A percentile compares a stretch with the other conserved stretches of the same genome.
Conservation (phyloP, 2,797 vertebrate species). For the Parambassis ranga region DNA sequence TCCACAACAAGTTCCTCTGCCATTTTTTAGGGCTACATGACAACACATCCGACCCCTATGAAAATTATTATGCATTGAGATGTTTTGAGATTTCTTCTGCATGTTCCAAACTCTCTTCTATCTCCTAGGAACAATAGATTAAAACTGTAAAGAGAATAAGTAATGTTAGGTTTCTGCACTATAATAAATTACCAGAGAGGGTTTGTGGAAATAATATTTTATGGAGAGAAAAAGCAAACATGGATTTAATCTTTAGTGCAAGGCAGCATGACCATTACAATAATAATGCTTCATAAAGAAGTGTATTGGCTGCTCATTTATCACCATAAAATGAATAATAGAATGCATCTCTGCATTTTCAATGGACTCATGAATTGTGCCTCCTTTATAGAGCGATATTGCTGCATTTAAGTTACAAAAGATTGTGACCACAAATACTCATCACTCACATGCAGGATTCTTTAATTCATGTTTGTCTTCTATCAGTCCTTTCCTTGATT, state of each 20-base stretch:
- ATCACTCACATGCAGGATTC: background rate
- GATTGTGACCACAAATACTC: background rate
- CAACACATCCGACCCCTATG: too few relatives aligned
- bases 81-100: conserved; percentile 19
- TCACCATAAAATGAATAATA: conserved; percentile 50
- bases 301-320: conserved; percentile 57
- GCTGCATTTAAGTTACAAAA: conserved; percentile 7
- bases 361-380: conserved; percentile 3
- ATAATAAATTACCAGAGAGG: conserved; percentile 25
- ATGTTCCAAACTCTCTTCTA: background rate
- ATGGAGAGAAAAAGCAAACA: conserved; percentile 51
- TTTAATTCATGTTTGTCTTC: conserved; percentile 19
- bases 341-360: conserved; percentile 20
- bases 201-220: conserved; percentile 55
- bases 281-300: conserved; percentile 50
- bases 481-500: conserved; percentile 21
- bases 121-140: conserved; percentile 16
- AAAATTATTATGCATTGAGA: too few relatives aligned
- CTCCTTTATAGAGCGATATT: background rate
- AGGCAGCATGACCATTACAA: conserved; percentile 45
- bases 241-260: conserved; percentile 60
- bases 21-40: too few relatives aligned
- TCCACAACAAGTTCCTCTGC: too few relatives aligned
- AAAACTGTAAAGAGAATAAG: conserved; percentile 13
- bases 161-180: conserved; percentile 23